phyloP scores from a whole-genome alignment of 2,113 vertebrate species.

The Edolisoma coerulescens region DNA sequence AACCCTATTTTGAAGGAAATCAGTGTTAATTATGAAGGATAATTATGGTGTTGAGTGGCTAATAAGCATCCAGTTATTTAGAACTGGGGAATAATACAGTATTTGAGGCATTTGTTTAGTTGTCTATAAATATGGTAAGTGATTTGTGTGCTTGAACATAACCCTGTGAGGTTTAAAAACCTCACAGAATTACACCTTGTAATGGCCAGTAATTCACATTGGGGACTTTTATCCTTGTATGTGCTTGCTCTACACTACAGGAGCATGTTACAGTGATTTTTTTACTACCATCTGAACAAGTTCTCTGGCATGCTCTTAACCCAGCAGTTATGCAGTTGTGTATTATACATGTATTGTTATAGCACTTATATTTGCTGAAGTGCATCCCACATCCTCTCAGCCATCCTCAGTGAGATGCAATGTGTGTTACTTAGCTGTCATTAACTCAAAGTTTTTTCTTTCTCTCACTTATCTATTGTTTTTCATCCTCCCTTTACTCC shows the following conservation, averaged over 20 bases:
- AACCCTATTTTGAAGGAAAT: not conserved
- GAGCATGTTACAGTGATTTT: not conserved
- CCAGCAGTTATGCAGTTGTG: not conserved
- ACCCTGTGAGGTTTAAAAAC: not conserved
- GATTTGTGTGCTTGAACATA: not conserved
- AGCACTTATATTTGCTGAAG: not conserved
- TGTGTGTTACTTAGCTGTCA: not conserved
- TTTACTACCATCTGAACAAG: not conserved
- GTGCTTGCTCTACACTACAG: not conserved
- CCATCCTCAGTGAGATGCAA: not conserved
- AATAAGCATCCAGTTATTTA: not conserved
- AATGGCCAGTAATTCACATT: not conserved
- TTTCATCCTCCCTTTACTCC: not conserved
- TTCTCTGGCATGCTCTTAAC: not conserved
- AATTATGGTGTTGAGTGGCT: not conserved
- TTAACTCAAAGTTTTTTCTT: not conserved
- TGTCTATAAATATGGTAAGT: not conserved
- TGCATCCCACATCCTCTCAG: not conserved
- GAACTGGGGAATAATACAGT: not conserved
- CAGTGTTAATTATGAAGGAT: not conserved
- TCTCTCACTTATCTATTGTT: not conserved
- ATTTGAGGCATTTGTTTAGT: not conserved
- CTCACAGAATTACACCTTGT: not conserved
- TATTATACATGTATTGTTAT: not conserved
- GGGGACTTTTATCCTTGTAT: not conserved